phyloP scores from a whole-genome alignment of 2,797 vertebrate species.

The Anisognathus igniventris region DNA sequence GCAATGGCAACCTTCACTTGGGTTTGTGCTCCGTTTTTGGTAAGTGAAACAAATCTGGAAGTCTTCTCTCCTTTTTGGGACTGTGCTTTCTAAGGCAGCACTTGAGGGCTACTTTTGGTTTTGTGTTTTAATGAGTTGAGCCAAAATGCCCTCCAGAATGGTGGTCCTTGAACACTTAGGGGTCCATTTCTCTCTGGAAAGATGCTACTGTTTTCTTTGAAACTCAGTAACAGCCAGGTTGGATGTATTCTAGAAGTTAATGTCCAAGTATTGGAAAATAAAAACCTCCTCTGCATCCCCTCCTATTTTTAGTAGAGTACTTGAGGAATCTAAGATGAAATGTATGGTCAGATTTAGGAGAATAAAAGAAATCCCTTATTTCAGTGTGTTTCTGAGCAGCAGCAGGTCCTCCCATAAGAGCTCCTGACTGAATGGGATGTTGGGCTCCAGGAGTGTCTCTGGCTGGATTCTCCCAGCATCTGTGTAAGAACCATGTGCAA shows the following conservation, averaged over 20 bases:
- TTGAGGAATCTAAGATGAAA: neutral
- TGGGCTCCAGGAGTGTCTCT: neutral
- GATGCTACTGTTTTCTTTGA: neutral
- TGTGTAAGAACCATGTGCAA: neutral
- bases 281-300: neutral
- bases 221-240: neutral
- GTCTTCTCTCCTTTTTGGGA: neutral
- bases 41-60: constrained; percentile 72
- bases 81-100: neutral
- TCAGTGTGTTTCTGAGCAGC: neutral
- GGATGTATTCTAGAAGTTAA: neutral
- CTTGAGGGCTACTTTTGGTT: neutral
- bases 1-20: constrained; percentile 94
- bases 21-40: constrained; percentile 96
- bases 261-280: neutral
- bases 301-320: neutral
- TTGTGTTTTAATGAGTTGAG: neutral
- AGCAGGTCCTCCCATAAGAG: neutral
- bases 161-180: neutral
- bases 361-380: neutral
- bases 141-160: neutral
- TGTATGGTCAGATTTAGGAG: neutral
- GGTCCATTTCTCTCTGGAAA: neutral
- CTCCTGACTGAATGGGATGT: neutral
- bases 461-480: neutral